Evolutionary conservation across 2,797 vertebrate genomes (phyloP).

Genomic region (Megaceryle alcyon): DNA sequence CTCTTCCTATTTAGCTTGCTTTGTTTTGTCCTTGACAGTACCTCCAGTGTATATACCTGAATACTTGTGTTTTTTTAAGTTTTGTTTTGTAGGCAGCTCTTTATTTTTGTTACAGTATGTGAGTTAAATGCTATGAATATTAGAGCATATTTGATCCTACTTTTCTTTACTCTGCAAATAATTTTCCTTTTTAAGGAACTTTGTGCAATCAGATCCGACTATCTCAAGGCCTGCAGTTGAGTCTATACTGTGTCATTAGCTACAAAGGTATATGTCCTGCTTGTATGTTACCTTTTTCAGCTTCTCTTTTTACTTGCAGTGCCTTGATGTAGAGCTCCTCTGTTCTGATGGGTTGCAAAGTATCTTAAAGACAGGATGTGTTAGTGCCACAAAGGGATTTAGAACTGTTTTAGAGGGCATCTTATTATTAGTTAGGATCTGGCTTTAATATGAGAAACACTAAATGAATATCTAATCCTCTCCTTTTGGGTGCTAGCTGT

Average conservation of each 20-base stretch:
- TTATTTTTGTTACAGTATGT: background rate
- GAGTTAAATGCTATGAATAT: background rate
- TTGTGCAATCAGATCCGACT: background rate
- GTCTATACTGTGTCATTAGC: background rate
- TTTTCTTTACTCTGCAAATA: background rate
- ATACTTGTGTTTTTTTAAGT: background rate
- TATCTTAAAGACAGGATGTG: background rate
- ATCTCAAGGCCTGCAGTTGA: background rate
- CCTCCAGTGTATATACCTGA: background rate
- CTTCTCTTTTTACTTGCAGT: background rate
- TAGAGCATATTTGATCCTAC: background rate
- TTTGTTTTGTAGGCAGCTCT: background rate
- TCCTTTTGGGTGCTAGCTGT: background rate
- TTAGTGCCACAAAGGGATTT: background rate
- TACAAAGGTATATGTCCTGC: background rate
- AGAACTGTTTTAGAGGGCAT: background rate
- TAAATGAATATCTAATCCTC: background rate
- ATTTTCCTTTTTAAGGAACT: background rate
- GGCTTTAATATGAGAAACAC: background rate
- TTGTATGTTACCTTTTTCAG: background rate
- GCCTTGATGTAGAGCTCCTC: background rate
- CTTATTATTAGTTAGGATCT: background rate
- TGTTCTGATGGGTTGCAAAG: background rate
- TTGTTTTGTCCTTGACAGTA: background rate
- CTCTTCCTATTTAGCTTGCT: background rate